Percentiles rank a stretch among this genome's conserved stretches.
Evolutionary conservation across 2,888 invertebrate species (phyloP).

Genomic region (Vesta saturnalis): DNA sequence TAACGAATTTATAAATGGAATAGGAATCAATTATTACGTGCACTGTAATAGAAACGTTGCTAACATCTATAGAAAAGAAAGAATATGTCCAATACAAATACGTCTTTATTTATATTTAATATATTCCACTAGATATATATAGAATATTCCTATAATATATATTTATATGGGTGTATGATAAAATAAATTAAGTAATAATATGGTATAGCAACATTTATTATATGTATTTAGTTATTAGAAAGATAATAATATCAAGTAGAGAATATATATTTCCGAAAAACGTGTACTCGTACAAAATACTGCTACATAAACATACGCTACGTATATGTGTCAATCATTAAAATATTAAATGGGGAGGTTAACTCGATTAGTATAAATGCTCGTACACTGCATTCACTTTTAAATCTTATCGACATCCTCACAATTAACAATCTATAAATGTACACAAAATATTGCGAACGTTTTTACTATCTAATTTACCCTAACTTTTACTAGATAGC

Average conservation of each 20-base stretch:
- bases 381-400: conserved; percentile 54
- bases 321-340: conserved; percentile 56
- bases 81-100: conserved; percentile 61
- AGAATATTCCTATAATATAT: conserved; percentile 59
- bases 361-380: conserved; percentile 55
- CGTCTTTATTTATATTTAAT: conserved; percentile 63
- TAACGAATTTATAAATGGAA: no score
- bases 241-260: conserved; percentile 62
- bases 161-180: conserved; percentile 62
- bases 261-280: conserved; percentile 62
- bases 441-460: conserved; percentile 51
- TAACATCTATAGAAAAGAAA: conserved; percentile 42
- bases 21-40: no score
- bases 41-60: no score
- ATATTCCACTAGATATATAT: conserved; percentile 64
- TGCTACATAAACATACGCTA: conserved; percentile 59
- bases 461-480: conserved; percentile 9
- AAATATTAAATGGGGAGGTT: conserved; percentile 60
- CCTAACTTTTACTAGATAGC: background rate
- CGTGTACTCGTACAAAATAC: conserved; percentile 65
- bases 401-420: conserved; percentile 60
- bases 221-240: conserved; percentile 61
- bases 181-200: conserved; percentile 62
- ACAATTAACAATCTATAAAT: conserved; percentile 58
- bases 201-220: conserved; percentile 64